Percentiles rank a stretch among this genome's conserved stretches.
These are phyloP conservation scores for Trypoxylus dichotomus DNA, from an alignment of 1,140 invertebrate genomes.

Conservation along the genomic window DNA sequence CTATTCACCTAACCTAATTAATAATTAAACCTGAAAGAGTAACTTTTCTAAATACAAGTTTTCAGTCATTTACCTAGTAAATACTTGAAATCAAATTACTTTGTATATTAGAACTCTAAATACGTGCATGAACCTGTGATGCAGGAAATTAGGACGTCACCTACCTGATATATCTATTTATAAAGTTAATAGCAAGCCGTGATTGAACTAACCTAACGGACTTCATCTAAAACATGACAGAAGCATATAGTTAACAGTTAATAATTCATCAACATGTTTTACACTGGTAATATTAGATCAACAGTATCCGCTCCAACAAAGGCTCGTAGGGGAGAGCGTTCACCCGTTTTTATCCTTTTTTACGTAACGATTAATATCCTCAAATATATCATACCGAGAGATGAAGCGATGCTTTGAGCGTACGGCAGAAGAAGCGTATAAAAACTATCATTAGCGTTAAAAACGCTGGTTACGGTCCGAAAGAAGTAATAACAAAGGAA, in stretches of 20 bases:
- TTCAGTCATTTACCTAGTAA: too few relatives aligned
- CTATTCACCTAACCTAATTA: too few relatives aligned
- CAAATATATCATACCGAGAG: slow-evolving; percentile 10
- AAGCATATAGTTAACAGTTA: neutral
- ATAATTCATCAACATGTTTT: neutral
- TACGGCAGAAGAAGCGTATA: neutral
- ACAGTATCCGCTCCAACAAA: neutral
- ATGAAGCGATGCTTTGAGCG: neutral
- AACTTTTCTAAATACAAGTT: too few relatives aligned
- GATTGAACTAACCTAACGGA: too few relatives aligned
- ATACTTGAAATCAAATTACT: too few relatives aligned
- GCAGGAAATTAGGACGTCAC: too few relatives aligned
- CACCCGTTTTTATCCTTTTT: neutral
- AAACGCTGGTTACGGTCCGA: neutral
- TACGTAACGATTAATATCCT: slow-evolving; percentile 13
- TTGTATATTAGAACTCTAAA: too few relatives aligned
- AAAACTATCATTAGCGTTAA: slow-evolving; percentile 25
- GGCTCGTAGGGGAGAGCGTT: neutral
- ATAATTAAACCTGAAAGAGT: too few relatives aligned
- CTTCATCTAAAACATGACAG: too few relatives aligned
- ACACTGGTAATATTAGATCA: neutral
- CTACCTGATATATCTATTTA: too few relatives aligned
- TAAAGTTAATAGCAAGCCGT: too few relatives aligned
- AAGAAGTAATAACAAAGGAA: slow-evolving; percentile 17
- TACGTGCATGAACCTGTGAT: too few relatives aligned